Percentiles rank a stretch among this genome's conserved stretches.
phyloP scores from a whole-genome alignment of 1,140 invertebrate genomes.

The Cydia amplana region DNA sequence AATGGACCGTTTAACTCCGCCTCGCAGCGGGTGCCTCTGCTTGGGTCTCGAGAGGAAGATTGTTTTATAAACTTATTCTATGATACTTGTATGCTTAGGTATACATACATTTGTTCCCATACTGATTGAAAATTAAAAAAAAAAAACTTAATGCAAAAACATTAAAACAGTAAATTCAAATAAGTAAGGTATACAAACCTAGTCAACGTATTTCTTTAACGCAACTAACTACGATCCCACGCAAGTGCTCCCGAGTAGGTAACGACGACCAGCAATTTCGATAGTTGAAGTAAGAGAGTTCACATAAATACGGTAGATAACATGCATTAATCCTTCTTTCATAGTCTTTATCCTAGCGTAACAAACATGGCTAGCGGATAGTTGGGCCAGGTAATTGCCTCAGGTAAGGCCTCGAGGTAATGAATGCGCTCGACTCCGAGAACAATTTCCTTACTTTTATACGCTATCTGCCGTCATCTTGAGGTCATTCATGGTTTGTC shows the following conservation, averaged over 20 bases:
- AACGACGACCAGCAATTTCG: no score
- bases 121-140: no score
- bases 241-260: no score
- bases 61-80: not conserved
- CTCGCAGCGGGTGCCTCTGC: slow-evolving; percentile 10
- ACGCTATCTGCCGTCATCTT: slow-evolving; percentile 1
- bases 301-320: not conserved
- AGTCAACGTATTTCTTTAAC: no score
- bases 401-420: not conserved
- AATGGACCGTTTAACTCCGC: slow-evolving; percentile 31
- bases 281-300: no score
- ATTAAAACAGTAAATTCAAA: no score
- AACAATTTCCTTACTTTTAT: slow-evolving; percentile 19
- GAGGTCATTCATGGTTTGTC: slow-evolving; percentile 13
- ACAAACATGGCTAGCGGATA: not conserved
- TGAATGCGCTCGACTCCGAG: not conserved
- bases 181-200: no score
- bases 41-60: slow-evolving; percentile 7
- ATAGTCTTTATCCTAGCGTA: not conserved
- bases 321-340: not conserved
- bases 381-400: not conserved
- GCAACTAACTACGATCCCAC: no score
- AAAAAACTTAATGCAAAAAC: no score
- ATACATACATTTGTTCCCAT: no score
- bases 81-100: not conserved